A percentile compares a stretch with the other conserved stretches of the same genome.
Evolutionary conservation across 2,888 invertebrate genomes (phyloP).

Genomic region (Aleiodes testaceus): DNA sequence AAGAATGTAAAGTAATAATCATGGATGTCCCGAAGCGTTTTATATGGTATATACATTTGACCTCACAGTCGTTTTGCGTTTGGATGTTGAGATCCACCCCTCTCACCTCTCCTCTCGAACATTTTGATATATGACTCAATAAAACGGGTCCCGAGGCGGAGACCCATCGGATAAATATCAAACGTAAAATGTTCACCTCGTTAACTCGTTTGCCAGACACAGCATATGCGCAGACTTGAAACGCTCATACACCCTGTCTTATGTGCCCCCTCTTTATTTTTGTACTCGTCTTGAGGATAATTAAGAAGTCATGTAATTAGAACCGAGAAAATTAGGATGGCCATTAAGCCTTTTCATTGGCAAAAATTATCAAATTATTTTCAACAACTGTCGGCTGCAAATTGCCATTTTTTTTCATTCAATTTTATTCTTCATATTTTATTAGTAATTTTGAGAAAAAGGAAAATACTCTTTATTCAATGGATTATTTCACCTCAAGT

Average conservation of each 20-base stretch:
- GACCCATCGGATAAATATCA: slow-evolving; percentile 66
- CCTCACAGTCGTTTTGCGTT: slow-evolving; percentile 30
- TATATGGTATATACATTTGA: slow-evolving; percentile 36
- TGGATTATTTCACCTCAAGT: too few relatives aligned
- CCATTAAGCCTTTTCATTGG: slow-evolving; percentile 28
- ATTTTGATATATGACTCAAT: slow-evolving; percentile 71
- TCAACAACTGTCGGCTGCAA: neutral
- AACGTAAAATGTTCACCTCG: slow-evolving; percentile 68
- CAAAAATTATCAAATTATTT: slow-evolving; percentile 24
- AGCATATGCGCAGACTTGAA: slow-evolving; percentile 39
- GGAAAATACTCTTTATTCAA: neutral
- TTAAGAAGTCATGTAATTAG: slow-evolving; percentile 61
- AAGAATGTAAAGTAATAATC: slow-evolving; percentile 32
- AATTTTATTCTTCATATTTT: slow-evolving; percentile 8
- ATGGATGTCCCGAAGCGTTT: slow-evolving; percentile 23
- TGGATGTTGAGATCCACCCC: slow-evolving; percentile 32
- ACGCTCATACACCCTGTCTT: slow-evolving; percentile 45
- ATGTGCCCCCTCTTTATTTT: slow-evolving; percentile 14
- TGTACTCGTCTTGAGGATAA: slow-evolving; percentile 49
- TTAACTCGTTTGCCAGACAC: slow-evolving; percentile 59
- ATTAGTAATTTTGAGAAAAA: slow-evolving; percentile 18
- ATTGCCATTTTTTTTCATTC: slow-evolving; percentile 5
- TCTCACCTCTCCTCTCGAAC: slow-evolving; percentile 46
- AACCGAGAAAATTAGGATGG: slow-evolving; percentile 50
- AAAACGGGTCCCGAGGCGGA: slow-evolving; percentile 67